A percentile compares a stretch with the other conserved stretches of the same genome.
Evolutionary conservation across 2,797 vertebrate species (phyloP).

Genomic region (Acomys russatus): DNA sequence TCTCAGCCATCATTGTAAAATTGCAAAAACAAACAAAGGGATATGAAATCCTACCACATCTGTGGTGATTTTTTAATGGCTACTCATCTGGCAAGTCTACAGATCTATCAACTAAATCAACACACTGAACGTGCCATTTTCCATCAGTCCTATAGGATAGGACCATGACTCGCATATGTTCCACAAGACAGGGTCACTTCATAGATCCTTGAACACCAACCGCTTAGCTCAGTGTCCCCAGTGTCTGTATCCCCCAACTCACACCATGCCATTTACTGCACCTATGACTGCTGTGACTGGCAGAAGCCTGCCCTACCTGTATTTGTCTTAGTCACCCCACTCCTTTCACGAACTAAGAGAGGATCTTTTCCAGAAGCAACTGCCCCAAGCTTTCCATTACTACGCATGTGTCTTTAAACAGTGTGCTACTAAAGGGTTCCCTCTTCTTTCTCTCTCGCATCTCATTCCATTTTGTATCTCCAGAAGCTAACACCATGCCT

Average conservation of each 20-base stretch:
- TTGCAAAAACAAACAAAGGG: conserved; percentile 36
- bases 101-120: background rate
- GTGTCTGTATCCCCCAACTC: accelerated
- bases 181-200: background rate
- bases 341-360: background rate
- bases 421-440: background rate
- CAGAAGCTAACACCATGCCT: conserved; percentile 3
- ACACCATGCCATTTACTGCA: background rate
- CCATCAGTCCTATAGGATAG: background rate
- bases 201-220: background rate
- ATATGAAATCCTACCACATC: background rate
- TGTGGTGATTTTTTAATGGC: background rate
- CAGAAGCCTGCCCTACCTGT: background rate
- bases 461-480: background rate
- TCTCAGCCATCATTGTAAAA: background rate
- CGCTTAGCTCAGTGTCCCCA: background rate
- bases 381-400: background rate
- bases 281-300: background rate
- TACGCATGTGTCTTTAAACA: background rate
- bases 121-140: too few relatives aligned
- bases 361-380: background rate
- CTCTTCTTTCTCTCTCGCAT: conserved; percentile 3
- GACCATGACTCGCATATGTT: background rate
- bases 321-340: background rate
- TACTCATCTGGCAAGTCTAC: background rate